Conservation (phyloP, 1,140 invertebrate species). For the Trachymyrmex cornetzi region DNA sequence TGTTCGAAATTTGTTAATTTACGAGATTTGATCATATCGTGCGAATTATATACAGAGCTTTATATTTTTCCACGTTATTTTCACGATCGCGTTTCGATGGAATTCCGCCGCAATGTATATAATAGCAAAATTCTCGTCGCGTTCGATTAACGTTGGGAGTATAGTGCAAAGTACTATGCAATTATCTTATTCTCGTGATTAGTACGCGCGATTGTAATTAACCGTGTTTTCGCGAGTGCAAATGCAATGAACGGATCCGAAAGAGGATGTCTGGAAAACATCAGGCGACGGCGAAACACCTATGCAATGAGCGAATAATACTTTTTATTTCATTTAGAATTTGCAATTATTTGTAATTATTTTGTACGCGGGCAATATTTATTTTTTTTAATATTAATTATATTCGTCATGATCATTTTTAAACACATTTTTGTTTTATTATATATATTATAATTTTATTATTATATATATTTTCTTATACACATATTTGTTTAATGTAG, state of each 20-base stretch:
- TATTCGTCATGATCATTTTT: background rate
- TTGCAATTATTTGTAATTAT: background rate
- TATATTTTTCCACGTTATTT: background rate
- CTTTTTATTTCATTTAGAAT: background rate
- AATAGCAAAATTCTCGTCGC: background rate
- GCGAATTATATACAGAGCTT: background rate
- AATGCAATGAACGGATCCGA: background rate
- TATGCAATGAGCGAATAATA: background rate
- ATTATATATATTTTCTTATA: no score
- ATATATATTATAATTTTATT: no score
- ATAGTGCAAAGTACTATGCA: background rate
- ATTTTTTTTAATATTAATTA: background rate
- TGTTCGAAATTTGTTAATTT: background rate
- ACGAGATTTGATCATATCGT: background rate
- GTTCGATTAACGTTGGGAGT: slow-evolving; percentile 1
- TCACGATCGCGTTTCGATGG: background rate
- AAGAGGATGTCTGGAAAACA: background rate
- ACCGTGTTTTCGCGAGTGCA: slow-evolving; percentile 1
- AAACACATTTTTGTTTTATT: background rate
- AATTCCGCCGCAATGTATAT: background rate
- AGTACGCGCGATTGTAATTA: background rate
- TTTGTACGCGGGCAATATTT: background rate
- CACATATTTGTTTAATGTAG: background rate
- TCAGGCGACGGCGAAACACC: background rate
- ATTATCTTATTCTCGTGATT: slow-evolving; percentile 12